Conservation (phyloP, 1,140 invertebrate species). For the Nixonia krombeini region DNA sequence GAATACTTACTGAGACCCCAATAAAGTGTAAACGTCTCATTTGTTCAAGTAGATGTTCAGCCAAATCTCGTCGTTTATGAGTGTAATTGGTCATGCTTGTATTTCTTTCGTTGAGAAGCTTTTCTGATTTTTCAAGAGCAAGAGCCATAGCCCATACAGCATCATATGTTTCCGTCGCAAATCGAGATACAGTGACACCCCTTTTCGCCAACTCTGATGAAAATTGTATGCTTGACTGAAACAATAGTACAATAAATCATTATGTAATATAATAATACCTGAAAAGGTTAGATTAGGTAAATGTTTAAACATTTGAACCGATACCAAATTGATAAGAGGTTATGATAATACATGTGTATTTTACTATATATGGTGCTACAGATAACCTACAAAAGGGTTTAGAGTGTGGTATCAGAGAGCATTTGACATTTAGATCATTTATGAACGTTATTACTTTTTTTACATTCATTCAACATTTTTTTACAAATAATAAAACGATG, state of each 20-base stretch:
- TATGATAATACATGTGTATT: too few relatives aligned
- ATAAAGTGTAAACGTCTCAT: slow-evolving; percentile 82
- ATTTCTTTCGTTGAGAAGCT: slow-evolving; percentile 55
- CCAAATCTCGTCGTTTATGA: slow-evolving; percentile 80
- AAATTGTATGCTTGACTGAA: slow-evolving; percentile 81
- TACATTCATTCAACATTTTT: too few relatives aligned
- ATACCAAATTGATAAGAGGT: too few relatives aligned
- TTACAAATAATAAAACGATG: too few relatives aligned
- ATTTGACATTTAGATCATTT: too few relatives aligned
- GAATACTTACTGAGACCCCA: slow-evolving; percentile 83
- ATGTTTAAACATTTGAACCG: too few relatives aligned
- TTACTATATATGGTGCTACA: too few relatives aligned
- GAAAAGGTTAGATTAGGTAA: too few relatives aligned
- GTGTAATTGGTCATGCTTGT: slow-evolving; percentile 78
- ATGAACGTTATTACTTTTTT: too few relatives aligned
- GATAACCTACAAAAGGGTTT: too few relatives aligned
- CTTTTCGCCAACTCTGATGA: slow-evolving; percentile 72
- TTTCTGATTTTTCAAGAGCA: slow-evolving; percentile 75
- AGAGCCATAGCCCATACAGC: slow-evolving; percentile 90
- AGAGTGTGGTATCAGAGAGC: too few relatives aligned
- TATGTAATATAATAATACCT: too few relatives aligned
- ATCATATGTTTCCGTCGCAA: slow-evolving; percentile 86
- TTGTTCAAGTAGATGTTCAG: slow-evolving; percentile 77
- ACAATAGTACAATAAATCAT: background rate
- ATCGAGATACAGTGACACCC: slow-evolving; percentile 76